phyloP scores from a whole-genome alignment of 2,797 vertebrate species.

The Anguilla marmorata region DNA sequence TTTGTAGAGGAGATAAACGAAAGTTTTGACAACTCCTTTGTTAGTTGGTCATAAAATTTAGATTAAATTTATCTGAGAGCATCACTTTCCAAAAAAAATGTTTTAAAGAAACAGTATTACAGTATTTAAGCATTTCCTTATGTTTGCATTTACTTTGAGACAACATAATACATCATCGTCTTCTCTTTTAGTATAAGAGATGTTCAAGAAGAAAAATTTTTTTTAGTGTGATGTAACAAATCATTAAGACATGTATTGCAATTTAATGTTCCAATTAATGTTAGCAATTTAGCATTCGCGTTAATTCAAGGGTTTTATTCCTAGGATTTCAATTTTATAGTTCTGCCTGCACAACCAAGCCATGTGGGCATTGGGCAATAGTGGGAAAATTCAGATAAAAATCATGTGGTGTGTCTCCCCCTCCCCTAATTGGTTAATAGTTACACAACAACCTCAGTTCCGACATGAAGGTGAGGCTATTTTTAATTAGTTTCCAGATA shows the following conservation, averaged over 20 bases:
- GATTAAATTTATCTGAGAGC: not conserved
- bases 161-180: not conserved
- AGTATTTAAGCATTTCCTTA: not conserved
- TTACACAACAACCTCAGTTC: conserved; percentile 35
- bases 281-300: not conserved
- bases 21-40: not conserved
- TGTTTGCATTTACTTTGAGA: not conserved
- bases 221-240: not conserved
- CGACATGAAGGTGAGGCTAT: not conserved
- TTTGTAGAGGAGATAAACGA: not conserved
- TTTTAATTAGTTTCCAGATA: conserved; percentile 30
- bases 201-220: not conserved
- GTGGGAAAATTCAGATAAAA: conserved; percentile 39
- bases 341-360: not conserved
- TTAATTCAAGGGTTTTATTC: not conserved
- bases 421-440: conserved; percentile 25
- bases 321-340: not conserved
- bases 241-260: not conserved
- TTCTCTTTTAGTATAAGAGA: not conserved
- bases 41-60: not conserved
- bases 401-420: conserved; percentile 37
- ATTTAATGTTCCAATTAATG: not conserved
- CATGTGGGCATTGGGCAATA: not conserved
- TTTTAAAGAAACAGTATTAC: not conserved
- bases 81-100: no score